Percentiles rank a stretch among this genome's conserved stretches.
Evolutionary conservation across 2,797 vertebrate species (phyloP).

Genomic region (Podarcis lilfordi): DNA sequence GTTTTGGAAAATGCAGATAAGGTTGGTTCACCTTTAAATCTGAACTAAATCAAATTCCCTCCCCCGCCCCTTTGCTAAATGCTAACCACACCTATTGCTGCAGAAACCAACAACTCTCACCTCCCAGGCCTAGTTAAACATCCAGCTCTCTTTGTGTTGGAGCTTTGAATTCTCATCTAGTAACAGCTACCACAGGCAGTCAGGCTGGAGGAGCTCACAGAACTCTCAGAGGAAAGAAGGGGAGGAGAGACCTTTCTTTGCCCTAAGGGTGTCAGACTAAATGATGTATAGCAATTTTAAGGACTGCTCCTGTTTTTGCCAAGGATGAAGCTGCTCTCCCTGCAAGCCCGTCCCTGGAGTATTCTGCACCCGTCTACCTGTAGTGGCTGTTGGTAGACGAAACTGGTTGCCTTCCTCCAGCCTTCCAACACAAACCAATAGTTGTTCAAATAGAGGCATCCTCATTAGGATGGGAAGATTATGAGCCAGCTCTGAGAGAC

Average conservation of each 20-base stretch:
- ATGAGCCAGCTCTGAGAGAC: background rate
- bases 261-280: too few species aligned
- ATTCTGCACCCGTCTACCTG: background rate
- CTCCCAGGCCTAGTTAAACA: background rate
- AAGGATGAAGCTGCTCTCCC: background rate
- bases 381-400: background rate
- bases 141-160: too few species aligned
- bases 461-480: background rate
- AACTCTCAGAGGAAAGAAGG: background rate
- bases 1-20: too few species aligned
- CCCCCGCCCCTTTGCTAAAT: background rate
- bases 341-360: background rate
- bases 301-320: background rate
- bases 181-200: background rate
- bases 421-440: background rate
- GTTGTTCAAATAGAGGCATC: background rate
- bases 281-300: background rate
- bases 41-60: background rate
- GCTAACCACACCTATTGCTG: background rate
- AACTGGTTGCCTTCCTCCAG: background rate
- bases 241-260: too few species aligned
- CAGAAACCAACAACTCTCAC: background rate
- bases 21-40: too few species aligned
- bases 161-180: background rate
- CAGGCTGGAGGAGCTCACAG: background rate